Evolutionary conservation across 2,113 vertebrate genomes (phyloP), one percentile per base, ranked within the genome.

Genomic region (Eurystomus gularis): DNA sequence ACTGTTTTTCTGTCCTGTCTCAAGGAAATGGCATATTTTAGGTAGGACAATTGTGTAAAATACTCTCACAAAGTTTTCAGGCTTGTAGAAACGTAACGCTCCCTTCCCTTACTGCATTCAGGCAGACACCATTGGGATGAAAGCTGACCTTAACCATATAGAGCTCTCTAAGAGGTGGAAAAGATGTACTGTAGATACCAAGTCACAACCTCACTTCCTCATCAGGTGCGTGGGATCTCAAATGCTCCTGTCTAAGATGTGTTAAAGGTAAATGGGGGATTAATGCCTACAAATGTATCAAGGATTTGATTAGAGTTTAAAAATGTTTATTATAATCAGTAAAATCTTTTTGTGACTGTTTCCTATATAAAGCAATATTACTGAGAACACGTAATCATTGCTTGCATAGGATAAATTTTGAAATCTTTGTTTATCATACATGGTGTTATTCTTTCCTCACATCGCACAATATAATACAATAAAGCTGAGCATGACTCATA

Each of bases 391-490:
- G 62, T 42, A 33, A 54, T 49, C 52, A 9, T 65, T 75, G 37
- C 55, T 88, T 92, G 15, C 40, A 17, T 73, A 49, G 28, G 46
- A 84, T 52, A 82, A n/a, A 70, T 79, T 83, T 84, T 10, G 3
- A 83, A 94, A 88, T 58, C 46, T 62, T 69, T 90, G 61, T 90
- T 94, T 90, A 86, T 66, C 37, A 73, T 90, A 87, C 82, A 73
- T 33, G 24, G 7, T 66, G 62, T 62, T 90, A 65, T 90, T 84
- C 79, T 90, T 94, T 92, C 88, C 65, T 78, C 60, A 69, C 31
- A 37, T 71, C 60, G 95, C 83, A 94, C 70, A 92, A 81, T 86
- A 72, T 44, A 92, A 90, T 72, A 77, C 58, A 93, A 68, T 91
- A 94, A 87, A 46, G 62, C 66, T 1, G 4, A 90, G 62, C 7